Evolutionary conservation across 2,888 invertebrate species (phyloP).

Genomic region (Volucella zonaria): DNA sequence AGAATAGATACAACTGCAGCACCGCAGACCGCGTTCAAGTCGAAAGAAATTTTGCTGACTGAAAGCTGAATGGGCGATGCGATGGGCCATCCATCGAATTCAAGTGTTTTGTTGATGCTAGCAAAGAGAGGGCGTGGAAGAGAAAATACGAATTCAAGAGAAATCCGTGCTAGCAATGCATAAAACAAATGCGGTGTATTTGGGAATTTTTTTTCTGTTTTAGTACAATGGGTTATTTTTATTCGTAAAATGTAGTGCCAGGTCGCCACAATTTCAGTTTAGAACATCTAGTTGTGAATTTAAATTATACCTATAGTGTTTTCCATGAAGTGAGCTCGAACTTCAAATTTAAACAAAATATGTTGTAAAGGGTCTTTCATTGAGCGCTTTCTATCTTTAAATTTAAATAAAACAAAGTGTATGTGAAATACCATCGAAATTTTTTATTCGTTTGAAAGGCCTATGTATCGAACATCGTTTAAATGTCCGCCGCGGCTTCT

Average conservation of each 20-base stretch:
- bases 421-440: no score
- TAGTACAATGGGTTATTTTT: constrained; percentile 30
- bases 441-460: no score
- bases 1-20: constrained; percentile 59
- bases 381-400: no score
- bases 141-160: constrained; percentile 1
- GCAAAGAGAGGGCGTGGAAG: not conserved
- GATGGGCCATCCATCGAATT: constrained; percentile 34
- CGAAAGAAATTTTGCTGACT: constrained; percentile 70
- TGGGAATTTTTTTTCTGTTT: constrained; percentile 45
- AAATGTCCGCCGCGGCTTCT: no score
- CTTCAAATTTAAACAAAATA: no score
- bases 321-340: no score
- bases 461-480: no score
- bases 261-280: not conserved
- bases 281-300: no score
- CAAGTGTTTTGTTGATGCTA: constrained; percentile 63
- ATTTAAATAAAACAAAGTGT: no score
- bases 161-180: constrained; percentile 10
- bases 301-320: no score
- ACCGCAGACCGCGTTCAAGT: constrained; percentile 63
- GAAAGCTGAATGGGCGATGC: constrained; percentile 71
- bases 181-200: not conserved
- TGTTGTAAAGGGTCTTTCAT: no score
- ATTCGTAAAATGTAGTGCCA: constrained; percentile 10